Evolutionary conservation across 2,888 invertebrate genomes (phyloP).

Genomic region (Polietes domitor): DNA sequence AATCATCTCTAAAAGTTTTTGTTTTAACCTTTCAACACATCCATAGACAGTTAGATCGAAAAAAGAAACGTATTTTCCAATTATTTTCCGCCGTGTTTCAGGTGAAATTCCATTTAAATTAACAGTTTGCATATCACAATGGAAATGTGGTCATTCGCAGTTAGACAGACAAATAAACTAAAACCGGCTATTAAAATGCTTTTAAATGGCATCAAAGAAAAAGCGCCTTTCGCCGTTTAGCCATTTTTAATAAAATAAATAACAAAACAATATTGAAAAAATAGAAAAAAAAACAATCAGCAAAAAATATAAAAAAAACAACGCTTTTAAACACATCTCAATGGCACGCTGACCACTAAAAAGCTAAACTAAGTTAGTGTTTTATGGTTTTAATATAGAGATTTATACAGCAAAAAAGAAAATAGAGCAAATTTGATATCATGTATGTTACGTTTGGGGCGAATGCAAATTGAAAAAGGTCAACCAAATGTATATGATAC

Average conservation of each 20-base stretch:
- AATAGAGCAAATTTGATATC: constrained; percentile 33
- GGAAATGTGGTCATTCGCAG: background rate
- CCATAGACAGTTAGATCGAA: too few relatives aligned
- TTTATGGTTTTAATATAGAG: constrained; percentile 28
- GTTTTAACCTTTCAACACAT: too few relatives aligned
- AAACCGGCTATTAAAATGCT: constrained; percentile 23
- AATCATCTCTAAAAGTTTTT: too few relatives aligned
- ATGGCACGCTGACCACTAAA: constrained; percentile 55
- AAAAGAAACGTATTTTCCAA: background rate
- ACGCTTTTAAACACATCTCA: constrained; percentile 19
- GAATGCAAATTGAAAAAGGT: background rate
- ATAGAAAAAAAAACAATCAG: constrained; percentile 2
- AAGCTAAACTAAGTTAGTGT: constrained; percentile 44
- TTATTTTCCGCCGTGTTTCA: background rate
- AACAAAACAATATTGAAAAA: constrained; percentile 5
- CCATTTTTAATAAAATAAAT: background rate
- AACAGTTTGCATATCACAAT: background rate
- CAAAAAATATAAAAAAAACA: background rate
- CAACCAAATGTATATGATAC: constrained; percentile 29
- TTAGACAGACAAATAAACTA: background rate
- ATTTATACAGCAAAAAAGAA: background rate
- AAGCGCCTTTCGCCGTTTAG: background rate
- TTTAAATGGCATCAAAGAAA: constrained; percentile 7
- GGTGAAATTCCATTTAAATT: background rate
- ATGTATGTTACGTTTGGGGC: constrained; percentile 15